Evolutionary conservation across 2,113 vertebrate genomes (phyloP).

Genomic region (Nycticorax nycticorax): DNA sequence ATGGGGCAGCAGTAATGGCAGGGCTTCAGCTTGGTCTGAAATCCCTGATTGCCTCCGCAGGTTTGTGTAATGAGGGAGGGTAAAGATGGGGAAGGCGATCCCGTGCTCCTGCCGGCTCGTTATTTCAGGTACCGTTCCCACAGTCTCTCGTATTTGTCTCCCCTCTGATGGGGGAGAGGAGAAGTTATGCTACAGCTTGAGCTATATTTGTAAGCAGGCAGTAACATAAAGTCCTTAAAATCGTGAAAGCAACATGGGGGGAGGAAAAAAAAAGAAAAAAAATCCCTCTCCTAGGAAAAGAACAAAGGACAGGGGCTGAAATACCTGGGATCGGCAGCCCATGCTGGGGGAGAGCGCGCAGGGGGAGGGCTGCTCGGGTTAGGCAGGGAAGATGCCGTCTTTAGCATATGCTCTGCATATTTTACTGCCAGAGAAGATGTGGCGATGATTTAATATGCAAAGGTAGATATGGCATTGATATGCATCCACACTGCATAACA

Average conservation of each 20-base stretch:
- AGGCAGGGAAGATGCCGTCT: conserved; percentile 51
- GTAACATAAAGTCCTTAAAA: neutral
- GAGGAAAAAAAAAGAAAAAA: neutral
- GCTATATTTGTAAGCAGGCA: neutral
- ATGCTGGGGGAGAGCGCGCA: neutral
- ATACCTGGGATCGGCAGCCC: conserved; percentile 30
- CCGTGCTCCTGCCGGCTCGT: neutral
- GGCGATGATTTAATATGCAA: conserved; percentile 75
- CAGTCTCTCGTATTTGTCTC: neutral
- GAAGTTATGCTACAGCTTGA: neutral
- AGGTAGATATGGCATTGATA: conserved; percentile 74
- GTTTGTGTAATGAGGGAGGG: neutral
- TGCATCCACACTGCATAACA: conserved; percentile 70
- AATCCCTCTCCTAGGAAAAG: neutral
- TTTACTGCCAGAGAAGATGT: conserved; percentile 71
- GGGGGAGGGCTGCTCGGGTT: conserved; percentile 12
- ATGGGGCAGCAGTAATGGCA: neutral
- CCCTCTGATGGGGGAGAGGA: neutral
- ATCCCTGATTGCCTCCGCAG: neutral
- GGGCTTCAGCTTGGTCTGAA: neutral
- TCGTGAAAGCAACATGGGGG: neutral
- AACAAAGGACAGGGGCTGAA: conserved; percentile 56
- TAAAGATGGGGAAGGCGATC: neutral
- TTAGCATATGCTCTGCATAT: conserved; percentile 76
- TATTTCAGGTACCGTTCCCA: neutral